Evolutionary conservation across 2,888 invertebrate genomes (phyloP).

Genomic region (Cheilosia variabilis): DNA sequence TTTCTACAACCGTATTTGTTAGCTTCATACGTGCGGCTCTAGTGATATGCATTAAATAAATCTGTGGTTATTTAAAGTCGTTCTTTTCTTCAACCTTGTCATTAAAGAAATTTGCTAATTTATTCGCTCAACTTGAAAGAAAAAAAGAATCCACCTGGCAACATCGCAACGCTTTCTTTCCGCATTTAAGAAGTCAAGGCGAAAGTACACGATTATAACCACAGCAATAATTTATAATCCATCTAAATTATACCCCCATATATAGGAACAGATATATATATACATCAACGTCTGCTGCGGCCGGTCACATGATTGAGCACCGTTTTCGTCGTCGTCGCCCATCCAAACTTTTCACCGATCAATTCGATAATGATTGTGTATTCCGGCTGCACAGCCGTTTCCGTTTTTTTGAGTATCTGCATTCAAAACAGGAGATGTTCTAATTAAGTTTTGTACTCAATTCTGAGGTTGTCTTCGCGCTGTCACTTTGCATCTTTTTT

Average conservation of each 20-base stretch:
- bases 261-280: background rate
- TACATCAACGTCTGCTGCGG: constrained; percentile 1
- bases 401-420: constrained; percentile 35
- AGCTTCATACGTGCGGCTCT: no score
- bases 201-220: constrained; percentile 33
- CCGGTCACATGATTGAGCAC: constrained; percentile 10
- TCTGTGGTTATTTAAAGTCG: background rate
- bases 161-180: constrained; percentile 47
- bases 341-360: background rate
- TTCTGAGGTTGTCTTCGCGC: constrained; percentile 7
- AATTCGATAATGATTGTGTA: constrained; percentile 31
- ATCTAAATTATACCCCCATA: constrained; percentile 14
- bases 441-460: constrained; percentile 45
- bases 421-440: constrained; percentile 36
- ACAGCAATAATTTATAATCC: constrained; percentile 13
- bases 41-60: no score
- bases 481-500: constrained; percentile 6
- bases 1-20: no score
- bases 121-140: background rate
- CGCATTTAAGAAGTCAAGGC: constrained; percentile 43
- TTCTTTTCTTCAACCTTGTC: constrained; percentile 13
- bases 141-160: constrained; percentile 21
- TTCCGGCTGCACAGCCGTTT: constrained; percentile 54
- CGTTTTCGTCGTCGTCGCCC: background rate
- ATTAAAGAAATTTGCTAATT: constrained; percentile 4